Conservation (phyloP, 2,113 vertebrate genomes). For the Chlorodrepanis virens region DNA sequence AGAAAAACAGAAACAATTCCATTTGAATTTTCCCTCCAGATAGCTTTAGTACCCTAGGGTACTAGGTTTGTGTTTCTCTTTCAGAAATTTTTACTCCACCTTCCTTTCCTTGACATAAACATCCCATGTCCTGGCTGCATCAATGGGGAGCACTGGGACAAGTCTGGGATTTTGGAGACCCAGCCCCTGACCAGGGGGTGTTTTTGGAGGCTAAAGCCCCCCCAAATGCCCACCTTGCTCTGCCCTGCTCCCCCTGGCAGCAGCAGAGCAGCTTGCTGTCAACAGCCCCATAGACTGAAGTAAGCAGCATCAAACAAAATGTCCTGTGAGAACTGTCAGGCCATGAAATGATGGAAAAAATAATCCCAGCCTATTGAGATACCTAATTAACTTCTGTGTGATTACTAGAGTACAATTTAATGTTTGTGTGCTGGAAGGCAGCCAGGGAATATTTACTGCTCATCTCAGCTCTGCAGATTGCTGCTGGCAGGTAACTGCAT, state of each 20-base stretch:
- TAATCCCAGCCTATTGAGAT: background rate
- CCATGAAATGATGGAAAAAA: background rate
- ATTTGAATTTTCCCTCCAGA: background rate
- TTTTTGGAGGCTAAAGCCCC: background rate
- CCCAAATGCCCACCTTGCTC: background rate
- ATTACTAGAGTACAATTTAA: background rate
- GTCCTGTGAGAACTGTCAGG: background rate
- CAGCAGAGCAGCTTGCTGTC: background rate
- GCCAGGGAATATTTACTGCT: background rate
- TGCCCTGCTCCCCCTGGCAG: background rate
- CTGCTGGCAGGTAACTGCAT: conserved; percentile 57
- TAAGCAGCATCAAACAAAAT: background rate
- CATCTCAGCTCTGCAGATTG: background rate
- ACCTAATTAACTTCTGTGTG: background rate
- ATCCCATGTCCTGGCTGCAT: background rate
- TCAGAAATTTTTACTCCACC: background rate
- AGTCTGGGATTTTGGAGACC: background rate
- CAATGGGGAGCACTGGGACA: background rate
- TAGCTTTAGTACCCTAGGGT: background rate
- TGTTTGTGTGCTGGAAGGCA: background rate
- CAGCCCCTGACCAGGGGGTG: background rate
- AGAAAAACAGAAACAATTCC: background rate
- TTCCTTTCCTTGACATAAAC: background rate
- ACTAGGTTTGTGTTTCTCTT: background rate
- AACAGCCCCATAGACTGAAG: background rate